These are phyloP conservation scores for Pelochelys cantorii DNA, from an alignment of 2,797 vertebrate species.

Conservation along the genomic window DNA sequence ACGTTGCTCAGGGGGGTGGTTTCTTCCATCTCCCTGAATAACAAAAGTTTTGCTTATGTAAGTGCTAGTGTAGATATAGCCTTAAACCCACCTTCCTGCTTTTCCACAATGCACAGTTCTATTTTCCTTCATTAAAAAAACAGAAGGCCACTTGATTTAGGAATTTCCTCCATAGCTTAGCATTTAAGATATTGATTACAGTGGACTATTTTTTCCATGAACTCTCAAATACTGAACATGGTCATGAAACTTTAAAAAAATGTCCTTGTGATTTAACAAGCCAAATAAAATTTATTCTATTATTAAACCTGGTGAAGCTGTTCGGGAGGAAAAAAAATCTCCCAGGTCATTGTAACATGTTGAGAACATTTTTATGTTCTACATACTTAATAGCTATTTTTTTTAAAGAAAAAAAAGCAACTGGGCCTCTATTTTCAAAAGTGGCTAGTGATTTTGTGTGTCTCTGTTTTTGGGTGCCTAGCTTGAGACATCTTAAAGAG, in stretches of 20 bases:
- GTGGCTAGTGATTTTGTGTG: not conserved
- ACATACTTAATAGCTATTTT: not conserved
- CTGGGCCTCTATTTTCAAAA: not conserved
- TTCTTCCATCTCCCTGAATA: too few relatives aligned
- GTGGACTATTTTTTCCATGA: not conserved
- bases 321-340: not conserved
- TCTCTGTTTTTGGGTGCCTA: not conserved
- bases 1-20: too few relatives aligned
- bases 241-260: fast-evolving
- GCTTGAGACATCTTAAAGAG: not conserved
- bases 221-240: fast-evolving
- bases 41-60: too few relatives aligned
- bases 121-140: not conserved
- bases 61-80: too few relatives aligned
- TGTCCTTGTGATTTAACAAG: not conserved
- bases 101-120: not conserved
- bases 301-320: not conserved
- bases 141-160: not conserved
- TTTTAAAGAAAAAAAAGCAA: not conserved
- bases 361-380: not conserved
- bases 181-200: not conserved
- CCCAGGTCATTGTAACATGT: not conserved
- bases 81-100: not conserved
- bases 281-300: not conserved
- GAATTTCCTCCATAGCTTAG: not conserved